Conservation (phyloP, 1,140 invertebrate genomes). For the Caenorhabditis tropicalis region DNA sequence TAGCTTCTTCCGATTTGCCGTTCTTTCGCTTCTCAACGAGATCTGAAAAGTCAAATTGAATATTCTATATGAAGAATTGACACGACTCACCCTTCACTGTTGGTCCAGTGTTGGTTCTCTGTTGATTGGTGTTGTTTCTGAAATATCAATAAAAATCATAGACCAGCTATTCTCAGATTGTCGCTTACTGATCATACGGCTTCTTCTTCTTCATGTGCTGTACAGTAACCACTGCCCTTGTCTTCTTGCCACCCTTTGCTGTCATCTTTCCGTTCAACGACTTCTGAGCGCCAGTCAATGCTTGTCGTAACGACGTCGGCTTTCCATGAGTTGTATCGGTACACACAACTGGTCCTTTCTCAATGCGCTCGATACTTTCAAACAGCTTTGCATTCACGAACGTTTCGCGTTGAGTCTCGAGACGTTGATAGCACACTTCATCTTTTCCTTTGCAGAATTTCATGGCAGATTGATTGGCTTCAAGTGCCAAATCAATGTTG, state of each 20-base stretch:
- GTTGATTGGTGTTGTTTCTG: constrained; percentile 9
- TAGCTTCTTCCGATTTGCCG: background rate
- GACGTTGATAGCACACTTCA: constrained; percentile 63
- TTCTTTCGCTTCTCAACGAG: constrained; percentile 18
- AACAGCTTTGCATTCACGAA: constrained; percentile 70
- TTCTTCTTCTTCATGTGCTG: constrained; percentile 55
- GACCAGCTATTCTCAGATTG: background rate
- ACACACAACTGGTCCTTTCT: constrained; percentile 62
- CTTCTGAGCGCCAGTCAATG: constrained; percentile 53
- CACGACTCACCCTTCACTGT: background rate
- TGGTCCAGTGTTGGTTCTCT: constrained; percentile 24
- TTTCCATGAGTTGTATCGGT: constrained; percentile 32
- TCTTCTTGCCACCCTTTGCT: constrained; percentile 15
- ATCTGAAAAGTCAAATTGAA: background rate
- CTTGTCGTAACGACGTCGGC: constrained; percentile 52
- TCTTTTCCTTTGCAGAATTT: constrained; percentile 72
- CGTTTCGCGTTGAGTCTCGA: constrained; percentile 66
- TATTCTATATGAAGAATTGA: too few relatives aligned
- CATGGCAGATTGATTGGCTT: constrained; percentile 67
- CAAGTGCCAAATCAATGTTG: constrained; percentile 70
- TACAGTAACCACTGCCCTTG: constrained; percentile 21
- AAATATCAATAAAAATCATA: background rate
- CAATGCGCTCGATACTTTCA: constrained; percentile 69
- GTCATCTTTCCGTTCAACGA: constrained; percentile 42
- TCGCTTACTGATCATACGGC: constrained; percentile 26